Conservation (phyloP, 1,140 invertebrate genomes). For the Drosophila trapezifrons region DNA sequence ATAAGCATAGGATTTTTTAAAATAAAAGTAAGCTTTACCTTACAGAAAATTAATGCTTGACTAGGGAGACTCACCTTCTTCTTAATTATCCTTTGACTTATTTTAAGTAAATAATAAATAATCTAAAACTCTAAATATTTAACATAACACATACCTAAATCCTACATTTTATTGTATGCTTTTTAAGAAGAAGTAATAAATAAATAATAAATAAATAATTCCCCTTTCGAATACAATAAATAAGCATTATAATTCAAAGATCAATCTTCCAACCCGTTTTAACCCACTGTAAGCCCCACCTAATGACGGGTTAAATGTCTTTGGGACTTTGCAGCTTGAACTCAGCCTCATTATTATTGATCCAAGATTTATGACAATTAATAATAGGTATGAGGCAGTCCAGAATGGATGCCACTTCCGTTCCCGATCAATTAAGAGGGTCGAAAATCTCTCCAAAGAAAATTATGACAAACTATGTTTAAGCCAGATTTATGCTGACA, state of each 20-base stretch:
- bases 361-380: slow-evolving; percentile 83
- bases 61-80: too few species aligned
- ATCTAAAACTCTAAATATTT: background rate
- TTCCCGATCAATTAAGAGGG: slow-evolving; percentile 71
- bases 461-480: slow-evolving; percentile 71
- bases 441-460: slow-evolving; percentile 12
- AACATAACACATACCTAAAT: too few species aligned
- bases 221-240: background rate
- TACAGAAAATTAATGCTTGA: too few species aligned
- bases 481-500: slow-evolving; percentile 74
- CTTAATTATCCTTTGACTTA: too few species aligned
- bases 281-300: slow-evolving; percentile 8
- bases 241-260: too few species aligned
- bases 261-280: too few species aligned
- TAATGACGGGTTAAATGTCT: slow-evolving; percentile 57
- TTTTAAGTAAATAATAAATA: too few species aligned
- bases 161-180: too few species aligned
- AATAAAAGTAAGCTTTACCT: too few species aligned
- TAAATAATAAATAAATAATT: background rate
- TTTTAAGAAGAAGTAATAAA: too few species aligned
- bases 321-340: slow-evolving; percentile 69
- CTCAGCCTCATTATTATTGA: slow-evolving; percentile 64
- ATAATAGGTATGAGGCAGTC: slow-evolving; percentile 73
- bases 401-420: slow-evolving; percentile 68
- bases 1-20: background rate